phyloP scores from a whole-genome alignment of 2,888 invertebrate species.

The Drosophila macrospina region DNA sequence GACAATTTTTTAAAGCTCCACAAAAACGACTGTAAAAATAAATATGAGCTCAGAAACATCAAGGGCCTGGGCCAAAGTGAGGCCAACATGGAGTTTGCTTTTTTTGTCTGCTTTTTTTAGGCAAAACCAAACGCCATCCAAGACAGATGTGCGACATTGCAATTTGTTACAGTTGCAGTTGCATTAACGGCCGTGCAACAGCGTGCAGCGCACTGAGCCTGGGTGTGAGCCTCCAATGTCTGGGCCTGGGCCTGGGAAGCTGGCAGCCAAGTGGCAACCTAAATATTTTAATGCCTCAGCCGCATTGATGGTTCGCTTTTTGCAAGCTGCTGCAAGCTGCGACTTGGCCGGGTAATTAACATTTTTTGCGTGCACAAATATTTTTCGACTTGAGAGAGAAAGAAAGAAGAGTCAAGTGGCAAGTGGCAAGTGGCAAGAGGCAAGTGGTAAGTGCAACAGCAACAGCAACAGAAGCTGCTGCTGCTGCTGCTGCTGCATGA shows the following conservation, averaged over 20 bases:
- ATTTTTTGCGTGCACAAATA: conserved; percentile 81
- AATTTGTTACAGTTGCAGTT: conserved; percentile 80
- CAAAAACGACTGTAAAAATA: conserved; percentile 67
- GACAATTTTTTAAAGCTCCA: conserved; percentile 56
- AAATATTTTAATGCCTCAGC: conserved; percentile 76
- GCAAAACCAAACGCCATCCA: conserved; percentile 74
- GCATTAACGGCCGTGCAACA: conserved; percentile 67
- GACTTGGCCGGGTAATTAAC: conserved; percentile 73
- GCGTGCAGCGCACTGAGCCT: conserved; percentile 21
- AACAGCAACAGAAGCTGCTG: conserved; percentile 68
- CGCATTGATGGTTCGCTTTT: conserved; percentile 80
- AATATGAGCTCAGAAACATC: conserved; percentile 69
- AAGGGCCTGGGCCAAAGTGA: conserved; percentile 46
- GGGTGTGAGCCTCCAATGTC: conserved; percentile 33
- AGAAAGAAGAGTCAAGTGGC: conserved; percentile 35
- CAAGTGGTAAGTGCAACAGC: conserved; percentile 50
- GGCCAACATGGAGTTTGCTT: conserved; percentile 11
- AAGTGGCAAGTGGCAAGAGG: conserved; percentile 11
- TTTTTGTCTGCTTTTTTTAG: conserved; percentile 61
- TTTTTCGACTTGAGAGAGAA: conserved; percentile 73
- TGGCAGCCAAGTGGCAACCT: conserved; percentile 63
- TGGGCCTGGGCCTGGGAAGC: conserved; percentile 66
- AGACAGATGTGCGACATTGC: conserved; percentile 80
- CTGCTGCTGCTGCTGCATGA: conserved; percentile 26
- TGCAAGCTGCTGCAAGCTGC: conserved; percentile 43